phyloP scores from a whole-genome alignment of 2,113 vertebrate genomes.

The Tylochromis polylepis region DNA sequence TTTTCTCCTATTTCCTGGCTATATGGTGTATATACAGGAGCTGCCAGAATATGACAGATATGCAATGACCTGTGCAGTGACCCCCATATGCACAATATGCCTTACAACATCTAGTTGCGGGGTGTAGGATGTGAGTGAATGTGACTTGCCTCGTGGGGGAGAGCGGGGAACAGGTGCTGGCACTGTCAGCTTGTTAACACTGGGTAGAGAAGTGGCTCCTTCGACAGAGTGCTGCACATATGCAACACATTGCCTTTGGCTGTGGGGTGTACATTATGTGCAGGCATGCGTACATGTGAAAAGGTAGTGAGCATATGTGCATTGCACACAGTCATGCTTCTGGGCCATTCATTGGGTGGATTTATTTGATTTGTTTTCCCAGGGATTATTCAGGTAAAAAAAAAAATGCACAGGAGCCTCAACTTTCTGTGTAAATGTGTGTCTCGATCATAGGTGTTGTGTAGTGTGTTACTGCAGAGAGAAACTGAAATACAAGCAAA shows the following conservation, averaged over 20 bases:
- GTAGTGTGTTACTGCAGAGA: not conserved
- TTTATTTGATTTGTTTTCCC: not conserved
- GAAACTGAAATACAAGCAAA: not conserved
- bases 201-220: conserved; percentile 36
- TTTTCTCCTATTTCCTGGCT: not conserved
- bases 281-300: conserved; percentile 20
- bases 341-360: not conserved
- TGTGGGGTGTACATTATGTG: conserved; percentile 19
- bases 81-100: conserved; percentile 28
- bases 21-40: not conserved
- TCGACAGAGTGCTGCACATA: conserved; percentile 44
- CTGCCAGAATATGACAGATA: conserved; percentile 42
- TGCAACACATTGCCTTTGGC: conserved; percentile 59
- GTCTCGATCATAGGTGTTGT: not conserved
- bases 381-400: not conserved
- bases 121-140: conserved; percentile 25
- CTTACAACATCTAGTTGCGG: conserved; percentile 20
- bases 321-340: not conserved
- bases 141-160: conserved; percentile 37
- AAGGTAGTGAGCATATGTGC: not conserved
- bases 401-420: not conserved
- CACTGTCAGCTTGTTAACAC: conserved; percentile 65
- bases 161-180: conserved; percentile 54
- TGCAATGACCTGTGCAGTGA: conserved; percentile 25
- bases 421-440: not conserved